Evolutionary conservation across 2,113 vertebrate species (phyloP), one percentile per base, ranked within the genome.

Genomic region (Sinocyclocheilus grahami): DNA sequence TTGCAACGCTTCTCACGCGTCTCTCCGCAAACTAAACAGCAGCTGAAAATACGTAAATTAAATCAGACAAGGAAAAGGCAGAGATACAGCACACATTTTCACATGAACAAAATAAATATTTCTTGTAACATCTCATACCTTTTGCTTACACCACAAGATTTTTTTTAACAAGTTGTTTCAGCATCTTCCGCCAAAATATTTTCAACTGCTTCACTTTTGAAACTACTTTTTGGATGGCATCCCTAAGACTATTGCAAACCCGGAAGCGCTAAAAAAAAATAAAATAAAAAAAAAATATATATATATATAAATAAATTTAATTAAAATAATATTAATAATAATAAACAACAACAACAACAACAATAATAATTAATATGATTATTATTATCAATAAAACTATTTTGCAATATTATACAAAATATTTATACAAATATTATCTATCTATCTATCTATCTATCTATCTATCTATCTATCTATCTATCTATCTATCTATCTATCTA

Each of bases 31-130:
- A 55, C 53, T 55, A 55, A 55, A 55, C 53, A 16, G 53, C 14
- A 48, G 60, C 30, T 48, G 33, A 74, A 5, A 75, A 71, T 27
- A 74, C 51, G 81, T 78, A 51, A 60, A 76, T 55, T 11, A 58
- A 53, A 53, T 18, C 48, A 69, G 67, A 58, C 69, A 77, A 46
- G 16, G 67, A 63, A 42, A 81, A 30, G 33, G 53, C 11, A 42
- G 33, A 74, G 14, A 69, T 11, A 33, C 20, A 53, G 6, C 13
- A 69, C 30, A 69, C 30, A 69, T 16, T 69, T 69, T 69, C 30
- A 69, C 65, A 69, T 18, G 65, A 1, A 69, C 65, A 33, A 9
- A 33, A 69, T 0, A 69, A 67, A 65, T 27, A 65, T 12, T 27
- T 65, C n/a, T 65, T 27, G 62, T 27, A 27, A 27, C 5, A 27